These are phyloP conservation scores for Pomacea canaliculata DNA, from an alignment of 2,888 invertebrate species.

Conservation along the genomic window DNA sequence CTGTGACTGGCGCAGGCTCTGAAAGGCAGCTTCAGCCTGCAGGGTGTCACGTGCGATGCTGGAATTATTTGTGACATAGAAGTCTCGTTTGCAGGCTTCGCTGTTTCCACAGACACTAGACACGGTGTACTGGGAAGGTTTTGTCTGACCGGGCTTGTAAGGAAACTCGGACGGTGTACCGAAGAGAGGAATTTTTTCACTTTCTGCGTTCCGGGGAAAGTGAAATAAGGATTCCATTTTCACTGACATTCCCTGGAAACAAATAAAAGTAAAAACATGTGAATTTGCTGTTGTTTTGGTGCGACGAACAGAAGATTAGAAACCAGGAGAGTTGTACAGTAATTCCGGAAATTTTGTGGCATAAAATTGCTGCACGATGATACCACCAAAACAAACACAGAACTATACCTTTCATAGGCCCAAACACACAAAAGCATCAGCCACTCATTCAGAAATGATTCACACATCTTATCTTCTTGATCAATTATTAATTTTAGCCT, in stretches of 20 bases:
- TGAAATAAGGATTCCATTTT: slow-evolving; percentile 32
- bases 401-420: no score
- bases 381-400: no score
- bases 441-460: no score
- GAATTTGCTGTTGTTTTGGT: no score
- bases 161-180: slow-evolving; percentile 29
- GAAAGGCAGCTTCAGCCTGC: slow-evolving; percentile 69
- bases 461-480: no score
- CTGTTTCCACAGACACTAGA: slow-evolving; percentile 29
- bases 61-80: slow-evolving; percentile 84
- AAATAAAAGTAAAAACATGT: no score
- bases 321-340: no score
- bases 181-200: slow-evolving; percentile 15
- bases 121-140: slow-evolving; percentile 8
- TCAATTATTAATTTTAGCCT: no score
- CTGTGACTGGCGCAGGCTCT: slow-evolving; percentile 27
- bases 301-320: no score
- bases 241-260: slow-evolving; percentile 72
- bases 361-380: no score
- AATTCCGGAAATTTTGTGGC: no score
- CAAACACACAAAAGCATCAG: no score
- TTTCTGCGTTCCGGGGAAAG: slow-evolving; percentile 25
- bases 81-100: slow-evolving; percentile 83
- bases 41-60: slow-evolving; percentile 89
- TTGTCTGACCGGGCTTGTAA: slow-evolving; percentile 14